These are phyloP conservation scores for Tanytarsus gracilentus DNA, from an alignment of 2,888 invertebrate species.

Conservation along the genomic window DNA sequence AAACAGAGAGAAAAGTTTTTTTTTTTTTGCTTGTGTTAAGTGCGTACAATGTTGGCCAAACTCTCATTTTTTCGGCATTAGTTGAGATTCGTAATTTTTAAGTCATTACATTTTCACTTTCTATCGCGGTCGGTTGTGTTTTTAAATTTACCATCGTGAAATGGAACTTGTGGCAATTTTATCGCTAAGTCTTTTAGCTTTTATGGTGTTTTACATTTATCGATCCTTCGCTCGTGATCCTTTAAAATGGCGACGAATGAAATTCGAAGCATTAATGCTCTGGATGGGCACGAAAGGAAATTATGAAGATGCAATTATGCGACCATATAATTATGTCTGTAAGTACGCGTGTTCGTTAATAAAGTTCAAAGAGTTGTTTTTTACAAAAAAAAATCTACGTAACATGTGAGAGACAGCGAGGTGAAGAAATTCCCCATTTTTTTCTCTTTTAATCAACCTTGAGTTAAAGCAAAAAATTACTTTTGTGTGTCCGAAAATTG, in stretches of 20 bases:
- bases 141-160: slow-evolving; percentile 31
- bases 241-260: not conserved
- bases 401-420: not conserved
- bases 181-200: not conserved
- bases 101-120: slow-evolving; percentile 45
- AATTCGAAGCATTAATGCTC: not conserved
- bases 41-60: too few relatives aligned
- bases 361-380: not conserved
- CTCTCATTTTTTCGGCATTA: too few relatives aligned
- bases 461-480: too few relatives aligned
- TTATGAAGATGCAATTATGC: slow-evolving; percentile 6
- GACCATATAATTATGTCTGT: not conserved
- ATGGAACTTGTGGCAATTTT: not conserved
- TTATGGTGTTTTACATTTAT: not conserved
- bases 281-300: slow-evolving; percentile 8
- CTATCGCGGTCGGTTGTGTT: slow-evolving; percentile 37
- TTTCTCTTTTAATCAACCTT: too few relatives aligned
- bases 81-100: too few relatives aligned
- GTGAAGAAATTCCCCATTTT: not conserved
- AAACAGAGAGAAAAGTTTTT: too few relatives aligned
- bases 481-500: too few relatives aligned
- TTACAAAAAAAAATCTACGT: not conserved
- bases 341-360: not conserved
- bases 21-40: too few relatives aligned
- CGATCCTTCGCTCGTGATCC: not conserved